A percentile compares a stretch with the other conserved stretches of the same genome.
phyloP scores from a whole-genome alignment of 2,797 vertebrate species.

The Myotis planiceps region DNA sequence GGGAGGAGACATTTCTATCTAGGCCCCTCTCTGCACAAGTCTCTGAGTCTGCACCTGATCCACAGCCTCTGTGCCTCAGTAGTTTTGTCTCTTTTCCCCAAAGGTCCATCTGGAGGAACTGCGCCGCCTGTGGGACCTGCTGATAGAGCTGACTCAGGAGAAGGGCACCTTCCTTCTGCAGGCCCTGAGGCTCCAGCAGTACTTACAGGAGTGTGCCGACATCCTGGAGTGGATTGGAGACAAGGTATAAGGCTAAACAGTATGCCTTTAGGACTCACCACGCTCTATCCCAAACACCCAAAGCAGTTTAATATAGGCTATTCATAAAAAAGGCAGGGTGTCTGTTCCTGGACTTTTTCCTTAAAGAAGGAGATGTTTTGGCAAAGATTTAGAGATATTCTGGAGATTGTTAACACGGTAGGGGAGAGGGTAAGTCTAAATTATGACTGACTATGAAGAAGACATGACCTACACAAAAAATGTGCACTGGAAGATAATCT shows the following conservation, averaged over 20 bases:
- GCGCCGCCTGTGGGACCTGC: conserved; percentile 54
- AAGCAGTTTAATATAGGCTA: background rate
- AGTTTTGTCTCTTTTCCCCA: background rate
- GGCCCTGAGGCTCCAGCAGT: conserved; percentile 59
- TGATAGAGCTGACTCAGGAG: conserved; percentile 61
- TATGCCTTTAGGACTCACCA: background rate
- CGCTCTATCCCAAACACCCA: background rate
- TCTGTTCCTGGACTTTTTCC: background rate
- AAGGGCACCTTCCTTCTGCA: background rate
- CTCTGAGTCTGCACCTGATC: background rate
- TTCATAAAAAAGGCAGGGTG: background rate
- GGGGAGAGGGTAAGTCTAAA: background rate
- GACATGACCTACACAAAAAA: background rate
- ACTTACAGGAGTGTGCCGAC: conserved; percentile 66
- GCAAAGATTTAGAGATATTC: background rate
- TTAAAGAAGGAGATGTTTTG: background rate
- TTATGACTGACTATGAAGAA: background rate
- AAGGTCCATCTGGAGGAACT: conserved; percentile 63
- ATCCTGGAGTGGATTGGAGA: conserved; percentile 76
- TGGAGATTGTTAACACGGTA: background rate
- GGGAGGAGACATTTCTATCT: background rate
- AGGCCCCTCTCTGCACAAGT: background rate
- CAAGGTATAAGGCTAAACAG: conserved; percentile 43
- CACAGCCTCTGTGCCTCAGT: background rate
- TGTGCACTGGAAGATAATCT: background rate